Base-by-base conservation (phyloP, 2,797 vertebrate species). In the Xenentodon cancila region DNA sequence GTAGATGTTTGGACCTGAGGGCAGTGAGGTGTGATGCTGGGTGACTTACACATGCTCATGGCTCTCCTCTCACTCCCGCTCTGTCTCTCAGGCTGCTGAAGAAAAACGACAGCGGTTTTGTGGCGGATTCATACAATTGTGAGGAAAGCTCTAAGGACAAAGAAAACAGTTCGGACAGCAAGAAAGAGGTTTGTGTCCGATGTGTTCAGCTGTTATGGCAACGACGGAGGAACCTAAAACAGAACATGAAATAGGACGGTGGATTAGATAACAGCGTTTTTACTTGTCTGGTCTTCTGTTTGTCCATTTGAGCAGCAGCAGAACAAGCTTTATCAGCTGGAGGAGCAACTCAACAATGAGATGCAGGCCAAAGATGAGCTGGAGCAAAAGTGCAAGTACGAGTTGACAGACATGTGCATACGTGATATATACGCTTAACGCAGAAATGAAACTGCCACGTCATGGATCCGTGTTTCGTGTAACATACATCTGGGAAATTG, bases 311-410 rank as follows among this genome's bases (percentile, higher is more conserved):
- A 69, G 63, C 92, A 98, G 92, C 93, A 96, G 79, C 94, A 96
- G 90, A 95, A 96, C 84, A 96, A 94, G 73, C 19, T 98, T 34
- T 84, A 87, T 69, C 92, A 91, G 61, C 84, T 98, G 79, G 95
- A 98, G 88, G 96, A 97, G 73, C 91, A 96, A 69, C 93, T 97
- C 59, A 91, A 92, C 83, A 92, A 92, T 86, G 97, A 98, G 90
- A 90, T 95, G 70, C 96, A 98, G 92, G 92, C 95, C 90, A 99
- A 96, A 92, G 95, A 99, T 59, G 96, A 98, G 62, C 89, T 98
- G 85, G 96, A 98, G 71, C 93, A 95, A 68, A 99, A 97, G 84
- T 97, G 86, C 95, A 97, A 91, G 98, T 99, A 94, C 9, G 87
- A 71, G 8, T 6, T 9, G 16, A 69, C 58, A 21, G 9, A 43